phyloP scores from a whole-genome alignment of 2,888 invertebrate species.

The Leptothorax acervorum region DNA sequence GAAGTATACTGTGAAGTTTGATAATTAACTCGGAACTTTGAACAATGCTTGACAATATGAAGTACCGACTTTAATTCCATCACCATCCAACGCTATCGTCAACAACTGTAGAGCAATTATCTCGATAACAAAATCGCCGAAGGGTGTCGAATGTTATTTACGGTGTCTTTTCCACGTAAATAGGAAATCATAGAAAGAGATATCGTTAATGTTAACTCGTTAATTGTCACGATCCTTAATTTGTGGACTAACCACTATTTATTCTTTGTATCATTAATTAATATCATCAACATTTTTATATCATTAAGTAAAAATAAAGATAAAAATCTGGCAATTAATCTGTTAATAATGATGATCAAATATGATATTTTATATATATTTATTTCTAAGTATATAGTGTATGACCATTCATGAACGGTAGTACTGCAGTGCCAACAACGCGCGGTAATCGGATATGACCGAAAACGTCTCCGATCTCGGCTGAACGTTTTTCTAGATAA shows the following conservation, averaged over 20 bases:
- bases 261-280: background rate
- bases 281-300: background rate
- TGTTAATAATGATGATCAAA: background rate
- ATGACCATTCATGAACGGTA: too few relatives aligned
- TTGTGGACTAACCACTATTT: background rate
- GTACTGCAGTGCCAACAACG: background rate
- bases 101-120: constrained; percentile 39
- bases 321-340: constrained; percentile 2
- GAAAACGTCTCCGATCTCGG: background rate
- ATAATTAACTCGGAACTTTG: constrained; percentile 68
- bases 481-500: background rate
- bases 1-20: constrained; percentile 55
- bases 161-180: background rate
- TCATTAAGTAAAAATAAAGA: background rate
- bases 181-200: background rate
- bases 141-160: background rate
- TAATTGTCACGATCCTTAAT: background rate
- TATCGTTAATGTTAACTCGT: background rate
- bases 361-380: background rate
- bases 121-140: constrained; percentile 36
- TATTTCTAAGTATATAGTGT: background rate
- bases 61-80: constrained; percentile 45
- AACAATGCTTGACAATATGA: constrained; percentile 63
- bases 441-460: background rate
- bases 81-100: constrained; percentile 37